Evolutionary conservation across 2,797 vertebrate genomes (phyloP).

Genomic region (Chrysocyon brachyurus): DNA sequence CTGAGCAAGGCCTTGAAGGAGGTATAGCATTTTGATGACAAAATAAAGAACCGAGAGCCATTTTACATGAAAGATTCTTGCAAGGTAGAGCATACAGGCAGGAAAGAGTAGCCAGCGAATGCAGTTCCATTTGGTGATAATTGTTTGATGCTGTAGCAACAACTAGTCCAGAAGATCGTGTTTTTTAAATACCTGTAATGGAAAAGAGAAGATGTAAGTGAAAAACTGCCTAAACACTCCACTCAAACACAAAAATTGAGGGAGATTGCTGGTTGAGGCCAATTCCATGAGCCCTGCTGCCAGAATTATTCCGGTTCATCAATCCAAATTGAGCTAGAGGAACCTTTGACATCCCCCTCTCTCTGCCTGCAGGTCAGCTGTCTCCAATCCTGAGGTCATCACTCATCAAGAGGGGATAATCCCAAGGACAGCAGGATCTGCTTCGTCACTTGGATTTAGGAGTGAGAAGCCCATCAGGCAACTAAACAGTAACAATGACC

Average conservation of each 20-base stretch:
- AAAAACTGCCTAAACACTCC: neutral
- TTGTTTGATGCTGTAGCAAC: neutral
- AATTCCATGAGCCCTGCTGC: constrained; percentile 66
- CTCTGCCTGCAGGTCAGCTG: constrained; percentile 62
- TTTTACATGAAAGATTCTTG: constrained; percentile 21
- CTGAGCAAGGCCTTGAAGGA: neutral
- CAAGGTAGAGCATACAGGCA: neutral
- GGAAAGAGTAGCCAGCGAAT: neutral
- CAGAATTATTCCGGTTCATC: constrained; percentile 78
- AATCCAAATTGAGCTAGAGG: constrained; percentile 59
- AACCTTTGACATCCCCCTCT: constrained; percentile 49
- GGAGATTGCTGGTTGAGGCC: constrained; percentile 65
- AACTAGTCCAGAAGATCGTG: neutral
- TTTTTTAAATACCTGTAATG: neutral
- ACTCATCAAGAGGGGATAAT: constrained; percentile 66
- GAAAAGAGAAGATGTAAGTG: neutral
- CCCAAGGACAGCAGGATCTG: constrained; percentile 61
- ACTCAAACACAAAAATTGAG: constrained; percentile 22
- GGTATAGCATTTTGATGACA: constrained; percentile 11
- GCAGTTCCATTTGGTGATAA: neutral
- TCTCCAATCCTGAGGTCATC: constrained; percentile 53
- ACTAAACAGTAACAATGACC: constrained; percentile 63
- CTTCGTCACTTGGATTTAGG: constrained; percentile 56
- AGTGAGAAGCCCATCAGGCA: constrained; percentile 58
- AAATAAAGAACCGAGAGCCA: neutral